Evolutionary conservation across 2,113 vertebrate species (phyloP), one percentile per base, ranked within the genome.

Genomic region (Raja brachyura): DNA sequence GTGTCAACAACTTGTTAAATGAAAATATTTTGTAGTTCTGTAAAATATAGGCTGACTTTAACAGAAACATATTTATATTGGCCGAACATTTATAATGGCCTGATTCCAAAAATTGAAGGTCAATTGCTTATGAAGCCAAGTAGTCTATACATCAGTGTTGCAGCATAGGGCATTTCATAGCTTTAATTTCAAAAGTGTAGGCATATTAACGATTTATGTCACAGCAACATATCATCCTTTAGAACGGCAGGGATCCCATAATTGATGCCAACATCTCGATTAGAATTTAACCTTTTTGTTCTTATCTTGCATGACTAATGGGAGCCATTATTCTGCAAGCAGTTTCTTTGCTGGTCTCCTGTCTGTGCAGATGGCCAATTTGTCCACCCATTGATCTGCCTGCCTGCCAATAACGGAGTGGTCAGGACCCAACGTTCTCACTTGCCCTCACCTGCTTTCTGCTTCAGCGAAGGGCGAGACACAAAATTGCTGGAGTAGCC

Each of bases 291-390:
- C n/a, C 59, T 16, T 31, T 88, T 63, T n/a, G 14, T 61, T 61
- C 59, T 88, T 0, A 88, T 63, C 83, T 88, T 63, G 83, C 56
- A 88, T 88, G 63, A 88, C 59, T 88, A 31, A 88, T 88, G 83
- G 28, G 83, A 88, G 59, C 59, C 83, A 88, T 66, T 63, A 14
- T 63, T 88, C 83, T 7, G n/a, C 28, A 28, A 88, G n/a, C 54
- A 54, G 33, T 8, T 63, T 88, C 20, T 88, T 66, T 63, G 28
- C 59, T 63, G n/a, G 28, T 31, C 59, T 66, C 59, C n/a, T 33
- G 13, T 88, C 59, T 14, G 61, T 18, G 3, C 59, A 14, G 56
- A n/a, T 61, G 81, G 59, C 56, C 54, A 63, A 88, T 66, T 88
- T 88, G 63, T 88, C 83, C 31, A 88, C 81, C 61, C 61, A 63